Evolutionary conservation across 1,140 invertebrate genomes (phyloP).

Genomic region (Propsilocerus akamusi): DNA sequence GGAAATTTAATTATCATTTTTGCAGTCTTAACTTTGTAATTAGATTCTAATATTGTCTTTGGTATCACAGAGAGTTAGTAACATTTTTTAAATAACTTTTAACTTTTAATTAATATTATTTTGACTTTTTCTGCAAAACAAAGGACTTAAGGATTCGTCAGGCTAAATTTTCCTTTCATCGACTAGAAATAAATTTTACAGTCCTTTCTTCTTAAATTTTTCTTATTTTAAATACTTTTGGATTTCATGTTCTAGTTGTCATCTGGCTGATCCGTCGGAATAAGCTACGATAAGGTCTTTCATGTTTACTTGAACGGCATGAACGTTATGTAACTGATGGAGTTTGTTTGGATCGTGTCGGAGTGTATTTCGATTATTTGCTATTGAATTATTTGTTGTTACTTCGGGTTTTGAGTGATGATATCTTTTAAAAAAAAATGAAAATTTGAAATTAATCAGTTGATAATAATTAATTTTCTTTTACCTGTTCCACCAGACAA

Average conservation of each 20-base stretch:
- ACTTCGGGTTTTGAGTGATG: neutral
- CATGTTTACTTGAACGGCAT: neutral
- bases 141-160: too few relatives aligned
- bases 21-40: too few relatives aligned
- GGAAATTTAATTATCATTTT: too few relatives aligned
- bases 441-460: neutral
- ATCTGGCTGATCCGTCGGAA: neutral
- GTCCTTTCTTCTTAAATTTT: too few relatives aligned
- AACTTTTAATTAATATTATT: too few relatives aligned
- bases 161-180: too few relatives aligned
- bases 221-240: neutral
- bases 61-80: too few relatives aligned
- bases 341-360: neutral
- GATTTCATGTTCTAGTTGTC: constrained; percentile 1
- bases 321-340: neutral
- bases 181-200: too few relatives aligned
- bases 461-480: neutral
- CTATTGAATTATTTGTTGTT: neutral
- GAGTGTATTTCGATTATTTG: neutral
- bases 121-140: too few relatives aligned
- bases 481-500: neutral
- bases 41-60: too few relatives aligned
- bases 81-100: too few relatives aligned
- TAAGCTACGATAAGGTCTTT: neutral
- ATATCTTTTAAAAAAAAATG: neutral